phyloP scores from a whole-genome alignment of 2,797 vertebrate genomes.

The Avahi laniger region DNA sequence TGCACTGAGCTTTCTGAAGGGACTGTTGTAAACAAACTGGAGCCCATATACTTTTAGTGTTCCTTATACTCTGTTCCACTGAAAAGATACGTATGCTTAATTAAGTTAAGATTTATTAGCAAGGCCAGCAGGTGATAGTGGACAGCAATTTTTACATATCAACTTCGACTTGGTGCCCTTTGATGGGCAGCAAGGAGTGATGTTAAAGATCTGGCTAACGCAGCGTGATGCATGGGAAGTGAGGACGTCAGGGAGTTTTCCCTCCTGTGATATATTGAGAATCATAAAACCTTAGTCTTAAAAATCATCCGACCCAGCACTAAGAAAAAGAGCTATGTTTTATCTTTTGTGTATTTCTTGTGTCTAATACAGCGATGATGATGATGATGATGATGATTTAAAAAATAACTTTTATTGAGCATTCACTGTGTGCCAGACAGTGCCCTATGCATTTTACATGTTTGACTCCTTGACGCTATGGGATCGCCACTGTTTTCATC shows the following conservation, averaged over 20 bases:
- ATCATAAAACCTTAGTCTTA: slow-evolving; percentile 54
- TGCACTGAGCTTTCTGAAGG: background rate
- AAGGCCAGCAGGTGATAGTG: slow-evolving; percentile 28
- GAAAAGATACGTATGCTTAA: slow-evolving; percentile 35
- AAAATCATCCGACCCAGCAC: slow-evolving; percentile 46
- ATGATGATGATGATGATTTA: background rate
- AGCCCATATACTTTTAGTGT: slow-evolving; percentile 20
- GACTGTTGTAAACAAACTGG: background rate
- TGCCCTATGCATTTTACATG: background rate
- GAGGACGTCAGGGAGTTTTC: background rate
- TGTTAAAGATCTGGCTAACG: slow-evolving; percentile 34
- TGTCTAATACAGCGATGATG: background rate
- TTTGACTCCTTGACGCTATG: background rate
- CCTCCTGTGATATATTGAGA: background rate
- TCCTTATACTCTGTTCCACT: background rate
- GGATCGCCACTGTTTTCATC: background rate
- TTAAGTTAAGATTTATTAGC: slow-evolving; percentile 48
- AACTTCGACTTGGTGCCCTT: slow-evolving; percentile 48
- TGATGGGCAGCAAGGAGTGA: slow-evolving; percentile 47
- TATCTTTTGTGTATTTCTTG: background rate
- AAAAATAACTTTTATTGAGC: background rate
- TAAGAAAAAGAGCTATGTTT: slow-evolving; percentile 33
- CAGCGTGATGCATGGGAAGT: background rate
- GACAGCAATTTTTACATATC: slow-evolving; percentile 40
- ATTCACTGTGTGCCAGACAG: background rate